Evolutionary conservation across 2,888 invertebrate species (phyloP).

Genomic region (Leucozona laternaria): DNA sequence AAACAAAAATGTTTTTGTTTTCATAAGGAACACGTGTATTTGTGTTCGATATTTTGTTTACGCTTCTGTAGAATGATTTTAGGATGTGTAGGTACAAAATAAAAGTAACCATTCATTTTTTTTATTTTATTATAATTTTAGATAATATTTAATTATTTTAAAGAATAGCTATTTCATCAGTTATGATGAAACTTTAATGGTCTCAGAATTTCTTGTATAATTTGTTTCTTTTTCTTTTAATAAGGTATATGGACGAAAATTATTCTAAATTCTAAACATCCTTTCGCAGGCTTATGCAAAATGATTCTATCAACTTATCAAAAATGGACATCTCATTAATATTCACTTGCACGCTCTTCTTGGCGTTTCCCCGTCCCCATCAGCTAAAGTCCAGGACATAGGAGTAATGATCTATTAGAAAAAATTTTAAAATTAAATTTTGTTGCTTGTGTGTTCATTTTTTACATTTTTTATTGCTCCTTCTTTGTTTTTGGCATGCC

Average conservation of each 20-base stretch:
- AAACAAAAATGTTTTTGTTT: background rate
- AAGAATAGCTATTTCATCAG: background rate
- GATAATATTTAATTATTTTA: background rate
- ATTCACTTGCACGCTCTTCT: conserved; percentile 40
- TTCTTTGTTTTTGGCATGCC: too few species aligned
- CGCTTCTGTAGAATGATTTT: background rate
- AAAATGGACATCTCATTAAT: conserved; percentile 50
- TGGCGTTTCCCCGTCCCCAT: background rate
- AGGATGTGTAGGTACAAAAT: background rate
- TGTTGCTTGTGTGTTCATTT: too few species aligned
- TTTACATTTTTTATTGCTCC: too few species aligned
- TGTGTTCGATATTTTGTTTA: background rate
- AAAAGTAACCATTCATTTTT: background rate
- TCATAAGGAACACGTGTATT: background rate
- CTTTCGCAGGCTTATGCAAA: background rate
- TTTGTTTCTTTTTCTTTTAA: background rate
- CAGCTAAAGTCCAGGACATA: background rate
- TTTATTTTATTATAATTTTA: background rate
- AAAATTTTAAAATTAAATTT: too few species aligned
- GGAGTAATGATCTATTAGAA: background rate
- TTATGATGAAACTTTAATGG: background rate
- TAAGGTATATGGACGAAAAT: background rate
- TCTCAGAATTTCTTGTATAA: background rate
- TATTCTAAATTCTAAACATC: background rate
- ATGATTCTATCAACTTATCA: conserved; percentile 9